Base-by-base conservation (phyloP, 2,113 vertebrate species). In the Pygoscelis antarcticus region DNA sequence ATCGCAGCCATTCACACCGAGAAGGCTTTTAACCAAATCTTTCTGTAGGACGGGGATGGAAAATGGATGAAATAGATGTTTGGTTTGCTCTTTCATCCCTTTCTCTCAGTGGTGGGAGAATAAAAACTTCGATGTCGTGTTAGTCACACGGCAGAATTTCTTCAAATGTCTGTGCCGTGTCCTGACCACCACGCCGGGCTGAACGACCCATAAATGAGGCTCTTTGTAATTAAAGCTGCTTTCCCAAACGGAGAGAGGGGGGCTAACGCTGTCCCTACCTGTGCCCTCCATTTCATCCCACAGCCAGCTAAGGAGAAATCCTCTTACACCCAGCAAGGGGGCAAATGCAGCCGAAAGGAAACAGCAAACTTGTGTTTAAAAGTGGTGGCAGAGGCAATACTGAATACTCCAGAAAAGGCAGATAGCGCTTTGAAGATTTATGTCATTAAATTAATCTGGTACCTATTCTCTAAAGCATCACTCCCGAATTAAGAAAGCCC, bases 11-110 rank as follows among this genome's bases (percentile, higher is more conserved):
- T 83, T 94, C 84, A 44, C 62, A 40, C 38, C 4, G 3, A 89
- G 54, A 22, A 36, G 6, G 55, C 25, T 80, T 95, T 89, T 64
- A 96, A 95, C 75, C 93, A 84, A 91, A 91, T 91, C 89, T 71
- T n/a, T 16, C 87, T 15, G 2, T 18, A 26, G 83, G 57, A 83
- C 0, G 1, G 60, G 58, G 85, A 29, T 34, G 69, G 76, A 47
- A 92, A 58, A 76, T 1, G n/a, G 49, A 55, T 17, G 47, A 64
- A 61, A 86, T 25, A 4, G 0, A 26, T 61, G 60, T 91, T 90
- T 64, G 61, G 47, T 57, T 82, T 90, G 57, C 77, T 66, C 75
- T 62, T 77, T 42, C n/a, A 22, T 34, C 62, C 52, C 87, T 47
- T 52, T 30, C 87, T 81, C 0, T 0, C 7, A 2, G 38, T 3